Conservation (phyloP, 2,113 vertebrate species). For the Mormyrus lacerda region DNA sequence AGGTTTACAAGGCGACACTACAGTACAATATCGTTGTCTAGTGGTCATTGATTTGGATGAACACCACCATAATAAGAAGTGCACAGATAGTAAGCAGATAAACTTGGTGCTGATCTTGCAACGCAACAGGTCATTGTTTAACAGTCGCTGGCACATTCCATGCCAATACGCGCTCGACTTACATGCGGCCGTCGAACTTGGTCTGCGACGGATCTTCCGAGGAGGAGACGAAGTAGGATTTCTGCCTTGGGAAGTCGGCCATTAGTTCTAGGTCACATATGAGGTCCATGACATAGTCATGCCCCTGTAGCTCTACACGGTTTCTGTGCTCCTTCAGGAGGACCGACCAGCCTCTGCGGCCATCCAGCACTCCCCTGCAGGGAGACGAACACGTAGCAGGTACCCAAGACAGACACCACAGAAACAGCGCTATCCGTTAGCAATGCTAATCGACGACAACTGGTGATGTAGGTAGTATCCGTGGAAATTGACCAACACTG, state of each 20-base stretch:
- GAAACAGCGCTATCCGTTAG: not conserved
- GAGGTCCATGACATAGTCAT: slow-evolving; percentile 85
- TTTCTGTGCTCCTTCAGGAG: slow-evolving; percentile 74
- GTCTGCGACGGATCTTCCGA: slow-evolving; percentile 57
- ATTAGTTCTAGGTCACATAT: slow-evolving; percentile 83
- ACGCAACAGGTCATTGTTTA: not conserved
- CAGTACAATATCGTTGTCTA: not conserved
- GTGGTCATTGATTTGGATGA: not conserved
- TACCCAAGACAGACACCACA: not conserved
- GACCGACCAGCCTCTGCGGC: slow-evolving; percentile 82
- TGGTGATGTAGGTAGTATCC: not conserved
- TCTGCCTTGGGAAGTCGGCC: slow-evolving; percentile 78
- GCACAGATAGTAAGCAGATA: not conserved
- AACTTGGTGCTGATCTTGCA: not conserved
- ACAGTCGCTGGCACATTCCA: not conserved
- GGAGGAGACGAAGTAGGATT: slow-evolving; percentile 81
- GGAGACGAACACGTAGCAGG: not conserved
- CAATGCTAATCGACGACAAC: not conserved
- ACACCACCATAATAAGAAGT: not conserved
- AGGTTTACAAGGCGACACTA: not conserved
- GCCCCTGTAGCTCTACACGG: slow-evolving; percentile 86
- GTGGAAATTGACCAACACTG: not conserved
- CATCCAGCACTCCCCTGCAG: slow-evolving; percentile 69
- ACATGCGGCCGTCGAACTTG: slow-evolving; percentile 63
- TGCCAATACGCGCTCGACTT: slow-evolving; percentile 34